Evolutionary conservation across 2,113 vertebrate genomes (phyloP).

Genomic region (Athene noctua): DNA sequence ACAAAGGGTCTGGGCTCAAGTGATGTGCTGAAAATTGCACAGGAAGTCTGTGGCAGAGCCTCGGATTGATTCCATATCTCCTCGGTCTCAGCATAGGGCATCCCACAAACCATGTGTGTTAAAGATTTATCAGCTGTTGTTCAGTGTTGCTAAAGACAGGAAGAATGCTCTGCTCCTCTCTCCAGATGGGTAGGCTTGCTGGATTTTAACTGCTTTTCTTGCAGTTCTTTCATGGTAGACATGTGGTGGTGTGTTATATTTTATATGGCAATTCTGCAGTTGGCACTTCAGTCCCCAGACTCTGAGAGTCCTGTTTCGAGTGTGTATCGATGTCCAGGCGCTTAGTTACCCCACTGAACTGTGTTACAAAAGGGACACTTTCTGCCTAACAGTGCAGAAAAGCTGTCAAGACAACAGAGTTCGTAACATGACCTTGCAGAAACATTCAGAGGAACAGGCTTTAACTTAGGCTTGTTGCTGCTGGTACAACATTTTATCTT

Average conservation of each 20-base stretch:
- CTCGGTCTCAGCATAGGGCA: constrained; percentile 10
- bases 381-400: neutral
- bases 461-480: neutral
- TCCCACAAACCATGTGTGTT: constrained; percentile 55
- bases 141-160: constrained; percentile 59
- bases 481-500: neutral
- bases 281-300: accelerated
- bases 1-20: constrained; percentile 11
- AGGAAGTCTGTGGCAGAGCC: constrained; percentile 59
- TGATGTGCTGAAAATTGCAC: constrained; percentile 37
- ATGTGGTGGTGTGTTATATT: neutral
- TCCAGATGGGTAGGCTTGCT: constrained; percentile 43
- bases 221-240: neutral
- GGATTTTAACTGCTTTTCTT: constrained; percentile 4
- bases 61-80: constrained; percentile 61
- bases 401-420: neutral
- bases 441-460: neutral
- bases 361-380: neutral
- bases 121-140: constrained; percentile 69
- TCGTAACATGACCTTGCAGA: neutral
- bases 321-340: neutral
- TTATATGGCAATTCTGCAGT: neutral
- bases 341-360: neutral
- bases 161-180: constrained; percentile 46
- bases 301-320: neutral